Evolutionary conservation across 2,797 vertebrate genomes (phyloP).

Genomic region (Remorina albescens): DNA sequence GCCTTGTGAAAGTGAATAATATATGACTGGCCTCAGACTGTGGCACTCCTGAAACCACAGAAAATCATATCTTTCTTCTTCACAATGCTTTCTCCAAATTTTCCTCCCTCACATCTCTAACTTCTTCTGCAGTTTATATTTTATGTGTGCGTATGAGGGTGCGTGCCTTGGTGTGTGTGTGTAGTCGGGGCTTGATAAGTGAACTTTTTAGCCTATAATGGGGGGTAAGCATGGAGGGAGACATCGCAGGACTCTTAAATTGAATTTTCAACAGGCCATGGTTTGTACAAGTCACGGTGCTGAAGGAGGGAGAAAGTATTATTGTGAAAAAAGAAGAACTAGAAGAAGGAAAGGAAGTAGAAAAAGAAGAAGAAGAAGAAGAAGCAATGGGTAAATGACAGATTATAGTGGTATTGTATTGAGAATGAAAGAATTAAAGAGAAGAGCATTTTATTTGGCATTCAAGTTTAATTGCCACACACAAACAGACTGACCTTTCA

Average conservation of each 20-base stretch:
- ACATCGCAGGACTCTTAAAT: conserved; percentile 49
- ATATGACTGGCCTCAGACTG: conserved; percentile 66
- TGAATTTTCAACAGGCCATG: conserved; percentile 60
- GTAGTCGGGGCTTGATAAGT: conserved; percentile 26
- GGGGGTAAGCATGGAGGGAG: conserved; percentile 17
- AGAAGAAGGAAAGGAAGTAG: conserved; percentile 19
- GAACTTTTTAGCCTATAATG: conserved; percentile 55
- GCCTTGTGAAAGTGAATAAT: conserved; percentile 72
- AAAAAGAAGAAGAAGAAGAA: conserved; percentile 34
- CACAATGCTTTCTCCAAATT: conserved; percentile 36
- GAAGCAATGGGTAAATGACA: conserved; percentile 12
- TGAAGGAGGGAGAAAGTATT: conserved; percentile 15
- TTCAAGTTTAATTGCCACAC: conserved; percentile 42
- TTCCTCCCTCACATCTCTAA: conserved; percentile 7
- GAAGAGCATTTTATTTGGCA: conserved; percentile 60
- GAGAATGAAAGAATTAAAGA: conserved; percentile 23
- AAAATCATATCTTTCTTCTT: conserved; percentile 57
- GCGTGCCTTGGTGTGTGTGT: conserved; percentile 21
- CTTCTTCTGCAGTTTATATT: conserved; percentile 27
- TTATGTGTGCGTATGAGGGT: conserved; percentile 16
- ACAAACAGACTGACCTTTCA: conserved; percentile 69
- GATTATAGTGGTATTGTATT: conserved; percentile 17
- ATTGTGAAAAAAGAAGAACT: conserved; percentile 20
- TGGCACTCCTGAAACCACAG: conserved; percentile 59
- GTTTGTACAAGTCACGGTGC: conserved; percentile 55